phyloP scores from a whole-genome alignment of 2,797 vertebrate genomes.

The Gambelia wislizenii region DNA sequence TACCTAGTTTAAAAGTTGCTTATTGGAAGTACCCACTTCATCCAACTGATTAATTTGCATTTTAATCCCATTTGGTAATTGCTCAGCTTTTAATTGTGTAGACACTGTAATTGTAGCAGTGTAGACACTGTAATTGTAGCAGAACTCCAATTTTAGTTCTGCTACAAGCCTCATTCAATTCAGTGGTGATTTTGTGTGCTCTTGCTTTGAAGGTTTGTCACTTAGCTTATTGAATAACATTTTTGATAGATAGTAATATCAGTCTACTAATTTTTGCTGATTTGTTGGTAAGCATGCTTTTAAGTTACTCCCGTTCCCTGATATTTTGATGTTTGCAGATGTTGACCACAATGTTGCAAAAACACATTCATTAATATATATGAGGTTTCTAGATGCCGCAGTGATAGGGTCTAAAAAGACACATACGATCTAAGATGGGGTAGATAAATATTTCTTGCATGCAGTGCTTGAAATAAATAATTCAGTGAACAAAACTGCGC shows the following conservation, averaged over 20 bases:
- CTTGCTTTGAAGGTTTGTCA: not conserved
- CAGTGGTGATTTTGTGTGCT: not conserved
- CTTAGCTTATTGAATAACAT: not conserved
- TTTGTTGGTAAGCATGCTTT: not conserved
- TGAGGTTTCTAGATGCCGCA: not conserved
- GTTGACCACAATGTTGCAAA: not conserved
- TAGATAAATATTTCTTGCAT: slow-evolving; percentile 11
- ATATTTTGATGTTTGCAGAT: not conserved
- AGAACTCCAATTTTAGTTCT: not conserved
- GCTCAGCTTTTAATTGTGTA: too few relatives aligned
- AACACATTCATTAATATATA: slow-evolving; percentile 17
- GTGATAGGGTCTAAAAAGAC: not conserved
- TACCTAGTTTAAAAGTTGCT: not conserved
- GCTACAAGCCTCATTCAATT: not conserved
- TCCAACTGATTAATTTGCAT: not conserved
- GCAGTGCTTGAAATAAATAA: not conserved
- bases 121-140: not conserved
- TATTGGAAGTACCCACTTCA: not conserved
- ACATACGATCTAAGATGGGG: not conserved
- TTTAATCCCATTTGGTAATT: not conserved
- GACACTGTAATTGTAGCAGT: too few relatives aligned
- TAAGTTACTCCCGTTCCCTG: not conserved
- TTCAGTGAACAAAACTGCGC: not conserved
- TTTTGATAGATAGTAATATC: not conserved
- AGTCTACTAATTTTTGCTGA: not conserved